These are phyloP conservation scores for Megaceryle alcyon DNA, from an alignment of 2,797 vertebrate genomes.

Conservation along the genomic window DNA sequence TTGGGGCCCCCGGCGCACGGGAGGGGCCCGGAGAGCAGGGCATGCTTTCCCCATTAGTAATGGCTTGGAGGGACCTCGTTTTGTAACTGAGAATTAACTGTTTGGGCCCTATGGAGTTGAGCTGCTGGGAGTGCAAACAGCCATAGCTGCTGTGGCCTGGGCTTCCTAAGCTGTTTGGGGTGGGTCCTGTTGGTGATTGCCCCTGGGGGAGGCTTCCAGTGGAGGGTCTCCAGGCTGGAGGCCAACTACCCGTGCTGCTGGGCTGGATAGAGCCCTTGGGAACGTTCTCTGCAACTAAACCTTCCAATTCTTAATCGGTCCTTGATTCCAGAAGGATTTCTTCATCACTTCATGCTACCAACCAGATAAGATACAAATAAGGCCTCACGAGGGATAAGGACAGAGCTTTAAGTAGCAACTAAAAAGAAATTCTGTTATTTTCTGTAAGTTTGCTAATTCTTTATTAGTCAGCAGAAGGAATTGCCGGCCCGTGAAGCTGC, in stretches of 20 bases:
- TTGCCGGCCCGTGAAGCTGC: neutral
- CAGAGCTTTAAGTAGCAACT: neutral
- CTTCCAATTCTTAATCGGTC: neutral
- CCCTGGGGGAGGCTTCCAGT: rapidly evolving
- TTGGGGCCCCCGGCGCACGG: neutral
- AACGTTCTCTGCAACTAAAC: neutral
- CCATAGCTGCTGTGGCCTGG: neutral
- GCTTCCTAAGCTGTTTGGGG: neutral
- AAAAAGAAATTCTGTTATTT: neutral
- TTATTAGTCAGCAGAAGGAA: neutral
- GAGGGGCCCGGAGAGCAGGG: neutral
- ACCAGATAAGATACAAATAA: neutral
- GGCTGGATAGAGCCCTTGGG: neutral
- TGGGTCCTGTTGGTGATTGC: neutral
- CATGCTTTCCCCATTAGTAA: neutral
- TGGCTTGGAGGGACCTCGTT: neutral
- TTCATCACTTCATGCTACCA: neutral
- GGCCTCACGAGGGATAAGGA: neutral
- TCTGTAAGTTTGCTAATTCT: neutral
- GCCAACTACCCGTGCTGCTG: neutral
- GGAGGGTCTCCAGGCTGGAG: neutral
- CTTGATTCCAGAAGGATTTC: neutral
- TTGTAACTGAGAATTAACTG: neutral
- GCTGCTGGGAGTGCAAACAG: neutral
- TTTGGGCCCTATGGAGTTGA: neutral